A percentile compares a stretch with the other conserved stretches of the same genome.
These are phyloP conservation scores for Labeo catla DNA, from an alignment of 2,113 vertebrate species.

Conservation along the genomic window DNA sequence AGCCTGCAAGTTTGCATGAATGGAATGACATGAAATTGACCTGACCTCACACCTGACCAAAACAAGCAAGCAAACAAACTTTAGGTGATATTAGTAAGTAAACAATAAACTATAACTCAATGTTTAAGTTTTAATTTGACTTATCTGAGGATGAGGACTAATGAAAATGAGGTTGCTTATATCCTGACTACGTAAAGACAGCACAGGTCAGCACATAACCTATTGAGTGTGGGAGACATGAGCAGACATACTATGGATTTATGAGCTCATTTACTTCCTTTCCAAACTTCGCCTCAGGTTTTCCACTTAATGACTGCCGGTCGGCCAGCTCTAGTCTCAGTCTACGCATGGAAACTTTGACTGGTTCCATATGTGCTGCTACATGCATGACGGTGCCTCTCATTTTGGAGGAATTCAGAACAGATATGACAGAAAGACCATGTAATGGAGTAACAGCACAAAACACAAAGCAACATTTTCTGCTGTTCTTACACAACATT, in stretches of 20 bases:
- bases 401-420: not conserved
- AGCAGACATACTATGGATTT: constrained; percentile 1
- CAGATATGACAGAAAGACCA: not conserved
- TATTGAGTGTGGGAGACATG: not conserved
- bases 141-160: not conserved
- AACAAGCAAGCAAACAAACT: too few relatives aligned
- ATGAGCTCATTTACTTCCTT: constrained; percentile 33
- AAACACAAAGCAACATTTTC: not conserved
- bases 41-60: too few relatives aligned
- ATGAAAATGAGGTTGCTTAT: not conserved
- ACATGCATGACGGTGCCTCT: constrained; percentile 30
- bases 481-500: not conserved
- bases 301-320: constrained; percentile 12
- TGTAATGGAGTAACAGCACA: not conserved
- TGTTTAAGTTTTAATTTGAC: not conserved
- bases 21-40: too few relatives aligned
- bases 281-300: not conserved
- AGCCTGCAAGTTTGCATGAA: too few relatives aligned
- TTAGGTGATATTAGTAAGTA: too few relatives aligned
- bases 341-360: constrained; percentile 40
- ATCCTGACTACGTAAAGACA: not conserved
- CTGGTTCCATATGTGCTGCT: constrained; percentile 35
- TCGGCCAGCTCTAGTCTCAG: not conserved
- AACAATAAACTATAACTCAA: too few relatives aligned
- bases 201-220: not conserved